Percentiles rank a stretch among this genome's conserved stretches.
These are phyloP conservation scores for Drosophila ficusphila DNA, from an alignment of 1,140 invertebrate species.

Conservation along the genomic window DNA sequence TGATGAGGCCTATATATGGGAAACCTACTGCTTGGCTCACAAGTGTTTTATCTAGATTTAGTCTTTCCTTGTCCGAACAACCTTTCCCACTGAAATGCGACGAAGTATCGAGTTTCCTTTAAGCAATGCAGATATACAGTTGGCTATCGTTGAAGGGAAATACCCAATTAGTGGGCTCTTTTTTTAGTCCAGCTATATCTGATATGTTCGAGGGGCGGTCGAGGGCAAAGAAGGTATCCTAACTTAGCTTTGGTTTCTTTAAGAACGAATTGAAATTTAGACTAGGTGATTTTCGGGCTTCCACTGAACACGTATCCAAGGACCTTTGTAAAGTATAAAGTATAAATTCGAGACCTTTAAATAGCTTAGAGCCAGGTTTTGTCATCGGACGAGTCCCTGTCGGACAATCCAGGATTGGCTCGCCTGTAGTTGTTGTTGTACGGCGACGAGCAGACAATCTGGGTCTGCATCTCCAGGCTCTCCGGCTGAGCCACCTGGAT, in stretches of 20 bases:
- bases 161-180: conserved; percentile 3
- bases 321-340: conserved; percentile 6
- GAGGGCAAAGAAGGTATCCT: conserved; percentile 1
- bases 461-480: conserved; percentile 51
- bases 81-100: background rate
- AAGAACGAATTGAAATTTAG: conserved; percentile 24
- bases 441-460: conserved; percentile 47
- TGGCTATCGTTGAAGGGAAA: background rate
- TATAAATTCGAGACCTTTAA: conserved; percentile 68
- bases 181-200: background rate
- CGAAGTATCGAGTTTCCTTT: background rate
- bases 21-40: background rate
- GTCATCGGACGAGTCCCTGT: conserved; percentile 46
- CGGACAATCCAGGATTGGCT: conserved; percentile 34
- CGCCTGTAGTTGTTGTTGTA: conserved; percentile 68
- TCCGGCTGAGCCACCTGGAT: conserved; percentile 24
- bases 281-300: background rate
- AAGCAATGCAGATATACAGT: background rate
- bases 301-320: background rate
- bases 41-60: background rate
- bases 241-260: conserved; percentile 25
- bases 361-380: conserved; percentile 75
- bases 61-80: conserved; percentile 14
- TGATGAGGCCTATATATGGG: background rate
- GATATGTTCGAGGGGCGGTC: conserved; percentile 16